These are phyloP conservation scores for Drosophila anomalata DNA, from an alignment of 2,888 invertebrate species.

Conservation along the genomic window DNA sequence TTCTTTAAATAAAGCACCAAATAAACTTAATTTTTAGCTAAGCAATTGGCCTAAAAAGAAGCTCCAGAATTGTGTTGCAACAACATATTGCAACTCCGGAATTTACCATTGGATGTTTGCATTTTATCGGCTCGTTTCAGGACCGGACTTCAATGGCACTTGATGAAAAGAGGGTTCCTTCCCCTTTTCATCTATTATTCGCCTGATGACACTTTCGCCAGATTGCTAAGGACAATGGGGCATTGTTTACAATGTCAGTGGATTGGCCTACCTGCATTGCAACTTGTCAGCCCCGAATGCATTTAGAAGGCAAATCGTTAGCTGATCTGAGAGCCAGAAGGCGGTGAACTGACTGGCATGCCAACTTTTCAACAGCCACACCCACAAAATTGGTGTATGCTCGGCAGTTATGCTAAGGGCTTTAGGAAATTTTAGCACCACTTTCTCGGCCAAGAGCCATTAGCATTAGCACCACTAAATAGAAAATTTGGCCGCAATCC, in stretches of 20 bases:
- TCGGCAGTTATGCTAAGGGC: conserved; percentile 8
- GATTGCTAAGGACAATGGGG: no score
- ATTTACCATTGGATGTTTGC: background rate
- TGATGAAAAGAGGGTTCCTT: background rate
- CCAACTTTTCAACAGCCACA: conserved; percentile 38
- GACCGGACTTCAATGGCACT: background rate
- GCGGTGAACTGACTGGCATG: conserved; percentile 38
- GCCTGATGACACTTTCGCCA: background rate
- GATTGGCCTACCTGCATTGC: conserved; percentile 19
- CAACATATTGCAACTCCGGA: conserved; percentile 6
- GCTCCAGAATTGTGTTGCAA: conserved; percentile 17
- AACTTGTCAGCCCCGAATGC: conserved; percentile 35
- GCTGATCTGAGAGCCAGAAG: conserved; percentile 28
- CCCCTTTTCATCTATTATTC: background rate
- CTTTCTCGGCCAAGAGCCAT: conserved; percentile 55
- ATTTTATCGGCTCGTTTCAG: conserved; percentile 2
- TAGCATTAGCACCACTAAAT: conserved; percentile 65
- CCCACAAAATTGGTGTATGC: conserved; percentile 16
- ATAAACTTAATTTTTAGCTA: conserved; percentile 56
- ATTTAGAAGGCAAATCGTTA: conserved; percentile 27
- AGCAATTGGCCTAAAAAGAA: conserved; percentile 1
- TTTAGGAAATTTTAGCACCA: conserved; percentile 27
- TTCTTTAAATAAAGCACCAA: background rate
- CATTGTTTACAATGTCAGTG: conserved; percentile 9
- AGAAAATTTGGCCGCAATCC: conserved; percentile 64